Evolutionary conservation across 2,797 vertebrate species (phyloP), one percentile per base, ranked within the genome.

Genomic region (Clarias laeviceps): DNA sequence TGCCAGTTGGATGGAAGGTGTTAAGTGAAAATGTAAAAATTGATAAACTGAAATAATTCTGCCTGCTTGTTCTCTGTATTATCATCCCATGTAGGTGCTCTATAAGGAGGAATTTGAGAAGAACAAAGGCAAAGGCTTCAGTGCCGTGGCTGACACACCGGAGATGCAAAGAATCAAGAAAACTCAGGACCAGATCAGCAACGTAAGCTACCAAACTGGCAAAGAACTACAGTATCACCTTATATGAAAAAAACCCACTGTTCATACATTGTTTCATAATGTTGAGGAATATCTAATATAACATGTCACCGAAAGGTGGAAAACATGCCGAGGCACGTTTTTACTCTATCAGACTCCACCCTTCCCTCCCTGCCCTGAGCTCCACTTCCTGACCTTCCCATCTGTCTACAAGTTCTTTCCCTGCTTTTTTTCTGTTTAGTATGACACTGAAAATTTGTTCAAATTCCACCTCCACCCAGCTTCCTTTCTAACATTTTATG

Each of bases 101-200:
- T 99, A 99, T 95, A 99, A 96, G 96, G 97, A 99, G 93, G 98
- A 99, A 32, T 99, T 99, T 88, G 98, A 99, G 95, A 99, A 98
- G 96, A 99, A 95, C 93, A 99, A 97, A 94, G 98, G 98, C 9
- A 98, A 96, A 88, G 96, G 96, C 5, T 99, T 97, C 95, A 98
- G 96, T 4, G 97, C 96, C 89, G 97, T 99, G 89, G 93, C 97
- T 0, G 97, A 98, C 92, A 99, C 98, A 27, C 98, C 97, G 0
- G 98, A 99, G 92, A 80, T 98, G 91, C 96, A 98, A 95, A 96
- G 98, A 94, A 96, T 98, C 92, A 99, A 96, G 94, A 98, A 97
- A 94, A 96, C 96, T 29, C 98, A 99, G 95, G 96, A 97, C 87
- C 96, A 98, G 90, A 97, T 99, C 95, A 99, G 98, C 94, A 98